These are phyloP conservation scores for Stomatorhinus walkeri DNA, from an alignment of 2,797 vertebrate species.

Conservation along the genomic window DNA sequence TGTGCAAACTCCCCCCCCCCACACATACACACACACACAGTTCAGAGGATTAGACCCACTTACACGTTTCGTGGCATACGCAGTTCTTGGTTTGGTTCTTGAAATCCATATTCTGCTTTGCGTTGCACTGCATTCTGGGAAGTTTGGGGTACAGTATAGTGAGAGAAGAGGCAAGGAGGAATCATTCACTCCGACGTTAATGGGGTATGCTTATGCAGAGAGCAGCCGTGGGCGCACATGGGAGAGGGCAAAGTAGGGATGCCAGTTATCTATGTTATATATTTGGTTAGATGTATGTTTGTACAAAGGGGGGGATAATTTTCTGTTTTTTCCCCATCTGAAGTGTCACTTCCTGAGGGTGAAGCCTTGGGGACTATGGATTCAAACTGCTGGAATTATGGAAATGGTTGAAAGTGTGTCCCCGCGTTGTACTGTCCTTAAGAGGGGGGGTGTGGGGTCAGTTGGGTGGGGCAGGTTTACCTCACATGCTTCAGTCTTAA, in stretches of 20 bases:
- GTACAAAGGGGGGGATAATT: background rate
- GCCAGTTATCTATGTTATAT: conserved; percentile 47
- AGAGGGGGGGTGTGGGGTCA: background rate
- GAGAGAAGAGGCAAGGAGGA: conserved; percentile 50
- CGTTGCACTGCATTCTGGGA: background rate
- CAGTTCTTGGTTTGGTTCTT: background rate
- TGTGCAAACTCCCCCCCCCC: background rate
- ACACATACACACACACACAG: conserved; percentile 1
- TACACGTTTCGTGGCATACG: background rate
- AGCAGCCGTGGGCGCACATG: background rate
- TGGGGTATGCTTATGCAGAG: conserved; percentile 45
- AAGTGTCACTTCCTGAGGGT: background rate
- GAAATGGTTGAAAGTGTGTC: background rate
- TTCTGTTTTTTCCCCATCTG: background rate
- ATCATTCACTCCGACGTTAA: conserved; percentile 46
- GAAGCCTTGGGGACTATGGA: background rate
- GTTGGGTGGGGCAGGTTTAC: background rate
- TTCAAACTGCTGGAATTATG: background rate
- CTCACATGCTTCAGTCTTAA: background rate
- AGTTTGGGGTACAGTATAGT: conserved; percentile 22
- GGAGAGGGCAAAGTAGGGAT: conserved; percentile 41
- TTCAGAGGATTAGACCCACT: conserved; percentile 16
- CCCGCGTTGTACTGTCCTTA: background rate
- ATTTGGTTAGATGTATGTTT: background rate
- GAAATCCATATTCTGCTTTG: background rate